Percentiles rank a stretch among this genome's conserved stretches.
Evolutionary conservation across 2,888 invertebrate genomes (phyloP).

Genomic region (Gerris lacustris): DNA sequence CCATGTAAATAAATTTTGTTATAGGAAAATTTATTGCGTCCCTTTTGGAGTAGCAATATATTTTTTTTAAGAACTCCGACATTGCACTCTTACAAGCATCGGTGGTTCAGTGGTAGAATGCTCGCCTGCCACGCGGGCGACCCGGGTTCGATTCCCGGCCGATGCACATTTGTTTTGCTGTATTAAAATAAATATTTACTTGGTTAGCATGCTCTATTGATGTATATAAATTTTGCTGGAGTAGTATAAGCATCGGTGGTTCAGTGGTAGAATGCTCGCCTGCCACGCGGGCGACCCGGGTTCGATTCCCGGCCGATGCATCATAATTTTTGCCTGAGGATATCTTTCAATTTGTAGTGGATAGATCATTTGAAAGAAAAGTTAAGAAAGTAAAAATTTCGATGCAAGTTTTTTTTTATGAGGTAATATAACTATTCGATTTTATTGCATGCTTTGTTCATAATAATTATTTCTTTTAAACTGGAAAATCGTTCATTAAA

Average conservation of each 20-base stretch:
- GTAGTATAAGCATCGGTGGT: background rate
- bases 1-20: no score
- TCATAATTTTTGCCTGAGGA: background rate
- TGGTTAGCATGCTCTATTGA: background rate
- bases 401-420: no score
- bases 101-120: slow-evolving; percentile 5
- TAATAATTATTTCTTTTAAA: no score
- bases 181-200: no score
- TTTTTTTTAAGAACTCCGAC: no score
- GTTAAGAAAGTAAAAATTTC: no score
- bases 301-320: slow-evolving; percentile 5
- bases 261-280: slow-evolving; percentile 5
- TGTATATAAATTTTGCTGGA: background rate
- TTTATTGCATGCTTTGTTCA: no score
- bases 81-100: background rate
- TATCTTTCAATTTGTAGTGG: background rate
- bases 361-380: no score
- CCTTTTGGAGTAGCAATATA: no score
- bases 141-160: slow-evolving; percentile 5
- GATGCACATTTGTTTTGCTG: background rate
- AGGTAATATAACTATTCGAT: no score
- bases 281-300: slow-evolving; percentile 5
- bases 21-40: no score
- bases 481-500: no score
- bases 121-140: slow-evolving; percentile 5